phyloP scores from a whole-genome alignment of 2,113 vertebrate genomes.

The Onychostruthus taczanowskii region DNA sequence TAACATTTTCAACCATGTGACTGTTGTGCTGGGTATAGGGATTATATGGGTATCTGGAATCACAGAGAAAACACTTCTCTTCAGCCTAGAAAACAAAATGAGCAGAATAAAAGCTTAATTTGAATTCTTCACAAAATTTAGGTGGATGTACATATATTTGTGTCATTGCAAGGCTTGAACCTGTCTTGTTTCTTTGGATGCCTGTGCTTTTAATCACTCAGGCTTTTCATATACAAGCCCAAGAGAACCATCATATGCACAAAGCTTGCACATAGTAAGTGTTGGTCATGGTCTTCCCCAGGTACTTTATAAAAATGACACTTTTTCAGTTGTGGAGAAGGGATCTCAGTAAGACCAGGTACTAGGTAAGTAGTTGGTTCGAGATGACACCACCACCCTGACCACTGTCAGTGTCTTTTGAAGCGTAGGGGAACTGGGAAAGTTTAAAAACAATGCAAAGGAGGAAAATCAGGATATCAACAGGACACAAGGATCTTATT shows the following conservation, averaged over 20 bases:
- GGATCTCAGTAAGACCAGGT: background rate
- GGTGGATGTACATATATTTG: background rate
- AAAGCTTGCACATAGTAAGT: background rate
- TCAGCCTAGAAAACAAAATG: slow-evolving; percentile 71
- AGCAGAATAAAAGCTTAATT: background rate
- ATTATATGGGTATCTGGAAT: slow-evolving; percentile 80
- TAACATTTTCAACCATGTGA: slow-evolving; percentile 83
- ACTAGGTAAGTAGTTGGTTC: background rate
- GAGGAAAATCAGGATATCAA: background rate
- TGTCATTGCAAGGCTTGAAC: background rate
- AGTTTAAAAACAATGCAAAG: background rate
- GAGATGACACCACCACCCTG: background rate
- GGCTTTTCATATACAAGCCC: background rate
- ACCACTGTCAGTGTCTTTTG: background rate
- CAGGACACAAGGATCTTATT: background rate
- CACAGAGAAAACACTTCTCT: slow-evolving; percentile 87
- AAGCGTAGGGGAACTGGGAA: background rate
- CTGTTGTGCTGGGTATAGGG: slow-evolving; percentile 75
- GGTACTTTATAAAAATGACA: background rate
- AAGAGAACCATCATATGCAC: background rate
- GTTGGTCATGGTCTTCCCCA: background rate
- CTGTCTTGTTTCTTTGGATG: background rate
- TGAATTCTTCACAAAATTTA: background rate
- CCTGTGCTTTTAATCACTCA: background rate
- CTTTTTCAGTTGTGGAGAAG: background rate